These are phyloP conservation scores for Saimiri boliviensis DNA, from an alignment of 2,113 vertebrate species.

Conservation along the genomic window DNA sequence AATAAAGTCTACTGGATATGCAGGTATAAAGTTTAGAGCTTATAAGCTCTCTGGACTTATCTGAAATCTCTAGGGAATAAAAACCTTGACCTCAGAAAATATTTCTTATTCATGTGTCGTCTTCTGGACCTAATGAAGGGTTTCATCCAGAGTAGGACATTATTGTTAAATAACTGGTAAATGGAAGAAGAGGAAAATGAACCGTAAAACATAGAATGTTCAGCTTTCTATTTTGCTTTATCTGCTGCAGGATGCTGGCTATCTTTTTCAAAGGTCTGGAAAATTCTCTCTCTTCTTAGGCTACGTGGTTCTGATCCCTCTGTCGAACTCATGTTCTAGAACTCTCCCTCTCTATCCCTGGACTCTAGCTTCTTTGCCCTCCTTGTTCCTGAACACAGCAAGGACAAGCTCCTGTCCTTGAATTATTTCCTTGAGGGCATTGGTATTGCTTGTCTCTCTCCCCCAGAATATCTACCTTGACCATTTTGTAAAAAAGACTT, in stretches of 20 bases:
- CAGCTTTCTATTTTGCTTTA: not conserved
- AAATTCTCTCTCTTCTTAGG: not conserved
- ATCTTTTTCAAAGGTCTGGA: not conserved
- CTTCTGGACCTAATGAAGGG: not conserved
- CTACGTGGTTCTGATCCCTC: not conserved
- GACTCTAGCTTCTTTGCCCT: not conserved
- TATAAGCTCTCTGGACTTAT: not conserved
- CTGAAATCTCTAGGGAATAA: not conserved
- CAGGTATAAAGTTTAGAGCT: not conserved
- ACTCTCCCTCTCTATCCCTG: not conserved
- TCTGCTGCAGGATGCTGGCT: no score
- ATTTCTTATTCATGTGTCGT: not conserved
- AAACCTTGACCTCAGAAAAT: not conserved
- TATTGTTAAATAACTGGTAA: not conserved
- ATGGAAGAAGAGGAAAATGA: not conserved
- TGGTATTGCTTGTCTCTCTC: not conserved
- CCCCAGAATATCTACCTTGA: not conserved
- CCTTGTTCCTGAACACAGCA: not conserved
- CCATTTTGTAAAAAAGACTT: not conserved
- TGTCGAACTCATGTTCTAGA: not conserved
- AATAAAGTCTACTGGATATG: conserved; percentile 46
- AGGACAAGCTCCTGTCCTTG: not conserved
- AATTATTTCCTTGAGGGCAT: not conserved
- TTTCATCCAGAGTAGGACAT: not conserved
- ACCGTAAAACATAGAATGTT: not conserved